phyloP scores from a whole-genome alignment of 2,888 invertebrate genomes.

The Pyrrhosoma nymphula region DNA sequence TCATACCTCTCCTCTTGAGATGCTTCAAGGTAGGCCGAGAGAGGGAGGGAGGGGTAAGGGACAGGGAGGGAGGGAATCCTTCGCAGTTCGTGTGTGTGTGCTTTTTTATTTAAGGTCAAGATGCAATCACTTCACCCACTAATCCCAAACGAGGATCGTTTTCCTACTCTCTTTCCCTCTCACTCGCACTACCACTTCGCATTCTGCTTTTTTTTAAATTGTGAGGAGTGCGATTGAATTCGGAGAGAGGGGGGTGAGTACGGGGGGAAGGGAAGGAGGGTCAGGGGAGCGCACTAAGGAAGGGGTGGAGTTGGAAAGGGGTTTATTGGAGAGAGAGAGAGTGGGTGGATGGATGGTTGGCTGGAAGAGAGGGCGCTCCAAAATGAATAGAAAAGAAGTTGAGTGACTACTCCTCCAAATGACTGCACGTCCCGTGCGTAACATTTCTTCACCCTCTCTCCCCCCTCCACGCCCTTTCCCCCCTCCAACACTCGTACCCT shows the following conservation, averaged over 20 bases:
- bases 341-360: neutral
- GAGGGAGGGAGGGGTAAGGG: neutral
- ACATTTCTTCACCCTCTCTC: neutral
- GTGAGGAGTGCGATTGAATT: neutral
- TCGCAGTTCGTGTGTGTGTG: neutral
- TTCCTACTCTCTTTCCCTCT: neutral
- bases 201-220: neutral
- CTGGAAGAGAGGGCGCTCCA: neutral
- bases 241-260: neutral
- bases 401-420: too few relatives aligned
- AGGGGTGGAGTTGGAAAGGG: neutral
- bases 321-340: neutral
- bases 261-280: neutral
- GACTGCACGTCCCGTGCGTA: too few relatives aligned
- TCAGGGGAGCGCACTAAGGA: neutral
- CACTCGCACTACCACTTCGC: neutral
- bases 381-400: neutral
- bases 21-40: neutral
- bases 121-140: conserved; percentile 57
- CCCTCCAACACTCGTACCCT: neutral
- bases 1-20: neutral
- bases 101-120: conserved; percentile 49
- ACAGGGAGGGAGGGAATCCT: neutral
- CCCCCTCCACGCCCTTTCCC: neutral
- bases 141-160: conserved; percentile 40